Base-by-base conservation (phyloP, 2,113 vertebrate genomes). In the Xenus cinereus region DNA sequence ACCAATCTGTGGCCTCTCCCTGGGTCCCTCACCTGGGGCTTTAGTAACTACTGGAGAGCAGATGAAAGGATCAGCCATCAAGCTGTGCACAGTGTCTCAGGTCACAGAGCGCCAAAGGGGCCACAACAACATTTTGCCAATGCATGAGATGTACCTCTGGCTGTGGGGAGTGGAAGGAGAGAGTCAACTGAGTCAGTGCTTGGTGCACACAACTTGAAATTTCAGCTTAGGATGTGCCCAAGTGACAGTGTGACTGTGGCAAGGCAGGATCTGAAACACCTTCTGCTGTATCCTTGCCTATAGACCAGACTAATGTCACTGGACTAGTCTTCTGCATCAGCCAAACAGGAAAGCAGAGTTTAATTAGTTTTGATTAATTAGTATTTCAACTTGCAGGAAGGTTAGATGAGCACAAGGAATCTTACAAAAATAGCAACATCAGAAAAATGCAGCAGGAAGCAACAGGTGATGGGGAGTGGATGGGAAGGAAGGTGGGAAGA, bases 51-150 rank as follows among this genome's bases (percentile, higher is more conserved):
- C 66, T 33, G 35, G 11, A 54, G 48, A 59, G 35, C 26, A 76
- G 62, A 93, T 53, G 18, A 95, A 85, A 90, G 67, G 45, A 85
- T 60, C 51, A 68, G 48, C 23, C 43, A 60, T 45, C 26, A 74
- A 91, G 94, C 66, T 93, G 74, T 68, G 62, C 12, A 2, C 23
- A 27, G 19, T 53, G 74, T 56, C 84, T 87, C 19, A 4, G 43
- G 90, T 51, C 74, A 90, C 12, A 7, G 48, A 39, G 67, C 20
- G 30, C 71, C 53, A 64, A 23, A 62, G 21, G 39, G 32, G 12
- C 33, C 15, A 17, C 62, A 45, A 10, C 9, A 43, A 15, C 0
- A 0, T 23, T 84, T n/a, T 81, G 22, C 9, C 51, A 22, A 73
- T 7, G 18, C 24, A 15, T 9, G 46, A 78, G 20, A 4, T 18